A percentile compares a stretch with the other conserved stretches of the same genome.
These are phyloP conservation scores for Andricus grossulariae DNA, from an alignment of 1,140 invertebrate genomes.

Conservation along the genomic window DNA sequence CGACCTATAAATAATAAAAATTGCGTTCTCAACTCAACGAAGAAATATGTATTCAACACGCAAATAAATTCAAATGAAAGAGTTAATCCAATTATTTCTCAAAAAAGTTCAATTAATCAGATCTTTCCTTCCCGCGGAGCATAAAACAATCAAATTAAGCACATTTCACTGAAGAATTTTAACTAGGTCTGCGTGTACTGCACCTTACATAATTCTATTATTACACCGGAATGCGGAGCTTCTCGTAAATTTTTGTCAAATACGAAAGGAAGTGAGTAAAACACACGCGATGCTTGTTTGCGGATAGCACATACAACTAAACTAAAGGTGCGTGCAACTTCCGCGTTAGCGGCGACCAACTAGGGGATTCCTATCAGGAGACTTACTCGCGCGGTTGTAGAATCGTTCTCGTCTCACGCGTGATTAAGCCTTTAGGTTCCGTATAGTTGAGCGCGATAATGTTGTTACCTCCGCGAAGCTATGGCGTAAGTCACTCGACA, in stretches of 20 bases:
- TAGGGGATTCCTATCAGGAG: not conserved
- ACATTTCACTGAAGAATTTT: no score
- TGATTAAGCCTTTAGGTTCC: conserved; percentile 23
- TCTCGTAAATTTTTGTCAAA: conserved; percentile 31
- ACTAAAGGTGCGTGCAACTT: not conserved
- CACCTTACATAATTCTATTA: no score
- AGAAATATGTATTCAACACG: no score
- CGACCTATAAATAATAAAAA: no score
- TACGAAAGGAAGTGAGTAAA: conserved; percentile 19
- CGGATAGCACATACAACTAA: conserved; percentile 10
- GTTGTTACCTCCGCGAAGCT: conserved; percentile 25
- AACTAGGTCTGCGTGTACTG: no score
- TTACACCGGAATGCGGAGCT: conserved; percentile 9
- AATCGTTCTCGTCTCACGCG: conserved; percentile 9
- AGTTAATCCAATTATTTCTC: no score
- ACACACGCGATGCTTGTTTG: conserved; percentile 18
- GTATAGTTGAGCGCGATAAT: conserved; percentile 22
- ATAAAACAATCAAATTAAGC: no score
- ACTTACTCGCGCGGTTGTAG: not conserved
- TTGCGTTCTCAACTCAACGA: no score
- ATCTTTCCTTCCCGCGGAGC: no score
- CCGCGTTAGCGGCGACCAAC: not conserved
- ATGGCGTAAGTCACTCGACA: not conserved
- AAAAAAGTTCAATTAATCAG: no score
- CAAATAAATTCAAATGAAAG: no score